Evolutionary conservation across 2,113 vertebrate species (phyloP).

Genomic region (Azemiops feae): DNA sequence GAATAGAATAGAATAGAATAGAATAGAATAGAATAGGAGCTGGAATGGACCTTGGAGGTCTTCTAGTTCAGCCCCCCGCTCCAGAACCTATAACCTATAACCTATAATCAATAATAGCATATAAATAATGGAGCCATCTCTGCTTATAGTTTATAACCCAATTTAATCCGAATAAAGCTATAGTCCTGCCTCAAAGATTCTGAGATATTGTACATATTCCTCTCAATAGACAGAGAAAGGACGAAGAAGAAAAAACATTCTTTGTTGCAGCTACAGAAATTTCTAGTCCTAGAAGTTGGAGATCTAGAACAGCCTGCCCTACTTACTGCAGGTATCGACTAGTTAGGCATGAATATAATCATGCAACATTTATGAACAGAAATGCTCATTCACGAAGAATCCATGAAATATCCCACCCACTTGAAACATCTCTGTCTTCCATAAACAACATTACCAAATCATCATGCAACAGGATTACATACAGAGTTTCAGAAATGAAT

Average conservation of each 20-base stretch:
- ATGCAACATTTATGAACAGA: constrained; percentile 1
- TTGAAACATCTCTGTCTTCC: not conserved
- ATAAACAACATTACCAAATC: constrained; percentile 6
- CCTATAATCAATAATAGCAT: not conserved
- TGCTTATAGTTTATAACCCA: not conserved
- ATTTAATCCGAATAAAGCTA: not conserved
- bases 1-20: too few relatives aligned
- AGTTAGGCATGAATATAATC: not conserved
- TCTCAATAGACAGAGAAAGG: not conserved
- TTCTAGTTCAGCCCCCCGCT: too few relatives aligned
- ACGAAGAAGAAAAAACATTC: not conserved
- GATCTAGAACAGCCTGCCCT: not conserved
- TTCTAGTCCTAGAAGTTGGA: not conserved
- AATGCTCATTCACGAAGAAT: constrained; percentile 1
- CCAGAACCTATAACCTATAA: too few relatives aligned
- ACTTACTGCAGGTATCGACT: not conserved
- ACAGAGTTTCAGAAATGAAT: constrained; percentile 14
- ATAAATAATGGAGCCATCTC: not conserved
- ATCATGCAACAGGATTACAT: not conserved
- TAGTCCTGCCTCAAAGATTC: not conserved
- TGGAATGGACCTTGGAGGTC: too few relatives aligned
- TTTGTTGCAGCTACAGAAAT: not conserved
- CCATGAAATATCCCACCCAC: constrained; percentile 8
- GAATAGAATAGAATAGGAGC: too few relatives aligned
- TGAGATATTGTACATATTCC: not conserved